These are phyloP conservation scores for Ophioninae sp. DNA, from an alignment of 2,888 invertebrate genomes.

Conservation along the genomic window DNA sequence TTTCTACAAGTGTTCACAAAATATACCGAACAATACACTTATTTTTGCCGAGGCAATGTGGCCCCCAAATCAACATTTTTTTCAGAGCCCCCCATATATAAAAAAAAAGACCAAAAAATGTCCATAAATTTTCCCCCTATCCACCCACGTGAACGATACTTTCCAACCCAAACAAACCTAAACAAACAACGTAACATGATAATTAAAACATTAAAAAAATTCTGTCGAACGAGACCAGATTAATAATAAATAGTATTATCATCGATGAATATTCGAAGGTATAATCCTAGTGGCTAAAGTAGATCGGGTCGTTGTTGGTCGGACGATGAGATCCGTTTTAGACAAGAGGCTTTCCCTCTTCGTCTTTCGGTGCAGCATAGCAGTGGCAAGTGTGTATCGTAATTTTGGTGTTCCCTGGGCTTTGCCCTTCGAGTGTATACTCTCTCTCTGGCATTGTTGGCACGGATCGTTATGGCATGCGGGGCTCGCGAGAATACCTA, in stretches of 20 bases:
- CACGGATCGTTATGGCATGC: conserved; percentile 79
- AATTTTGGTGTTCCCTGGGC: conserved; percentile 41
- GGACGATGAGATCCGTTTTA: conserved; percentile 73
- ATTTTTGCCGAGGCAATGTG: too few relatives aligned
- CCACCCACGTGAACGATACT: background rate
- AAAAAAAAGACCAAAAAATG: too few relatives aligned
- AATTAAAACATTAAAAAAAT: conserved; percentile 2
- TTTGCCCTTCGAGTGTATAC: conserved; percentile 51
- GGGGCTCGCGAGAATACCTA: conserved; percentile 63
- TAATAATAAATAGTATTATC: conserved; percentile 55
- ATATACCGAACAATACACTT: too few relatives aligned
- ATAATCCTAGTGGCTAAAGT: conserved; percentile 72
- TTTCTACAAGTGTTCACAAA: too few relatives aligned
- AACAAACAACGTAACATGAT: conserved; percentile 8
- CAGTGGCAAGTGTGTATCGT: conserved; percentile 47
- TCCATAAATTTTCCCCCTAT: conserved; percentile 56
- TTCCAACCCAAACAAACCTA: background rate
- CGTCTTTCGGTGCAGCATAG: background rate
- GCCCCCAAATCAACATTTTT: too few relatives aligned
- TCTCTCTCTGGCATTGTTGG: conserved; percentile 57
- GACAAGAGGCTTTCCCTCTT: conserved; percentile 19
- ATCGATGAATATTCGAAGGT: conserved; percentile 64
- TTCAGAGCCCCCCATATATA: too few relatives aligned
- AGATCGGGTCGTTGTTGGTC: conserved; percentile 75
- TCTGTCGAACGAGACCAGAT: background rate